Evolutionary conservation across 1,140 invertebrate genomes (phyloP).

Genomic region (Coptotermes formosanus): DNA sequence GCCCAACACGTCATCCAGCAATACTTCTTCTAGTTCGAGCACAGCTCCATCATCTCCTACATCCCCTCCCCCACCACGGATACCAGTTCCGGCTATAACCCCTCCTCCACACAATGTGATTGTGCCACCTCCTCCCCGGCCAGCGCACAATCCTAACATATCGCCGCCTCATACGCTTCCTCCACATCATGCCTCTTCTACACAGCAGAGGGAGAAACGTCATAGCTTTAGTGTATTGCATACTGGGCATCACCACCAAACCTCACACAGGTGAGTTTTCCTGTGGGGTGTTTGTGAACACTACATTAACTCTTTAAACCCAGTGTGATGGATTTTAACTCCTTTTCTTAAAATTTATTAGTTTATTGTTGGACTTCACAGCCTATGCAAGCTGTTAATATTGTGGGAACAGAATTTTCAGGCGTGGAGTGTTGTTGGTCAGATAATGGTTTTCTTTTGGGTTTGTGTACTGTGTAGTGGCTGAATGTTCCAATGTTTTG

Average conservation of each 20-base stretch:
- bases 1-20: slow-evolving; percentile 61
- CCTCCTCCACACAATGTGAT: slow-evolving; percentile 31
- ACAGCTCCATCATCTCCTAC: slow-evolving; percentile 55
- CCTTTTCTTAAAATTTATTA: no score
- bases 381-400: no score
- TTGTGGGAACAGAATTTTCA: no score
- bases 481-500: no score
- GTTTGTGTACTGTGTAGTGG: no score
- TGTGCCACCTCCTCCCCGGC: slow-evolving; percentile 31
- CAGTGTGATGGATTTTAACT: no score
- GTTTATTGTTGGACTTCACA: no score
- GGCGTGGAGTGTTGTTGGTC: no score
- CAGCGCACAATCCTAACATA: neutral
- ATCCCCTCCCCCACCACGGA: slow-evolving; percentile 47
- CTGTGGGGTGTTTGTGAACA: no score
- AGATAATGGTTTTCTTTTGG: no score
- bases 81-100: slow-evolving; percentile 41
- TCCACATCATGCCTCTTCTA: slow-evolving; percentile 41
- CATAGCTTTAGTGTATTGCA: slow-evolving; percentile 67
- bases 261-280: slow-evolving; percentile 44
- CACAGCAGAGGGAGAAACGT: slow-evolving; percentile 61
- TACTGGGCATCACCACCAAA: slow-evolving; percentile 52
- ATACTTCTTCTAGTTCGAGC: slow-evolving; percentile 58
- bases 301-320: no score
- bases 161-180: slow-evolving; percentile 7